Base-by-base conservation (phyloP, 2,797 vertebrate species). In the Acanthis flammea region DNA sequence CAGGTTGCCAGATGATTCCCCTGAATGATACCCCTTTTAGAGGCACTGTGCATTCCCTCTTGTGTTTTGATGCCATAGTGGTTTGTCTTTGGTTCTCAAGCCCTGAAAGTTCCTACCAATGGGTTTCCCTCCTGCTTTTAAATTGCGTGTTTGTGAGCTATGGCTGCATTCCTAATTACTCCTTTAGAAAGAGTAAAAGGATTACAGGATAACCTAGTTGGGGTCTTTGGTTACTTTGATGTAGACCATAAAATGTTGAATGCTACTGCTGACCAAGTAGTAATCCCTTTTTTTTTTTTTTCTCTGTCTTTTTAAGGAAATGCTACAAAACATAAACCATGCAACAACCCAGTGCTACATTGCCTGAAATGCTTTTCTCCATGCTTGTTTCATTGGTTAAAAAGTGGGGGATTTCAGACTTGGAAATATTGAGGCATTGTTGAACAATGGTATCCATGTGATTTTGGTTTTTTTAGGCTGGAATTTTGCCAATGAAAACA, bases 401-500 rank as follows among this genome's bases (percentile, higher is more conserved):
- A 30, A 85, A 83, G 3, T 27, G 10, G 66, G 67, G 75, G 33
- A 61, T 93, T 77, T 97, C 88, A 76, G 27, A 31, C 71, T 86
- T 92, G 94, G 95, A 95, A 97, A 96, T 85, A 53, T 0, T 96
- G 83, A 91, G 37, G 33, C 75, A 12, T 57, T 78, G 57, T 74
- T 92, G 73, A 90, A 75, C 30, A 41, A 6, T 35, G 5, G 11
- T 80, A 74, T 78, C 71, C 86, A 53, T 55, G 23, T 94, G 91
- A 58, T 27, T 30, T 65, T 23, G 31, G 66, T 83, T 92, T 75
- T 92, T 74, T 92, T 68, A 18, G 22, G 22, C 18, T 48, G 76
- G 66, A 95, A 57, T 57, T 75, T n/a, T 74, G 85, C 57, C 71
- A 78, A 55, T 47, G 33, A 83, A 92, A 77, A 91, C 55, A 80